phyloP scores from a whole-genome alignment of 2,113 vertebrate species.

The Neodon shergylaensis region DNA sequence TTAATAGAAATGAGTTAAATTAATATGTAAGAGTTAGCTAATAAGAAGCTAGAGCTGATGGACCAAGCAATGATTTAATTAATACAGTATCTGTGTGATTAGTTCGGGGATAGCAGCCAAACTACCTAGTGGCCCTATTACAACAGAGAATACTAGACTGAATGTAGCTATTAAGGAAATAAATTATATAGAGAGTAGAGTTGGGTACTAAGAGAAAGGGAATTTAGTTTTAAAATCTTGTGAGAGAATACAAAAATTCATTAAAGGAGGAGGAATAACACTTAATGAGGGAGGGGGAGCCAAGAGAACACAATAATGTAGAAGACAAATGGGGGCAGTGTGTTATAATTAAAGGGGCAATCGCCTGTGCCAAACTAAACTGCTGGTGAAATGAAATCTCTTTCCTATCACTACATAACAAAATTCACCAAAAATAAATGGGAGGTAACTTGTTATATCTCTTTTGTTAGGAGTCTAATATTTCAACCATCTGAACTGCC shows the following conservation, averaged over 20 bases:
- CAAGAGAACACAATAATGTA: background rate
- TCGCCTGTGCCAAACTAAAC: background rate
- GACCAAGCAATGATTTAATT: too few species aligned
- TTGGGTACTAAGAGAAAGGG: background rate
- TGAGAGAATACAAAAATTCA: background rate
- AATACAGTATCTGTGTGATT: too few species aligned
- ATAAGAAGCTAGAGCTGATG: too few species aligned
- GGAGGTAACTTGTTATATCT: background rate
- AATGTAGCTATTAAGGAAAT: background rate
- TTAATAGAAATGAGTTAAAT: too few species aligned
- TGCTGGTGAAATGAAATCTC: background rate
- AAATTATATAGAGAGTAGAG: background rate
- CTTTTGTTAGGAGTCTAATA: background rate
- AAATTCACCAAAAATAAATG: background rate
- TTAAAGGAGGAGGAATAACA: background rate
- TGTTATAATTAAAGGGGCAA: background rate
- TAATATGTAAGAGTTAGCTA: too few species aligned
- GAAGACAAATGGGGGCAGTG: background rate
- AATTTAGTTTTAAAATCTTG: background rate
- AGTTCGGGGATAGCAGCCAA: rapidly evolving
- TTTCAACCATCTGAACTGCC: background rate
- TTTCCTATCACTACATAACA: background rate
- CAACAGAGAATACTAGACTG: background rate
- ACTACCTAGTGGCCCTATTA: too few species aligned
- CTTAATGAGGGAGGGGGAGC: background rate